These are phyloP conservation scores for Danio rerio DNA, from an alignment of 2,113 vertebrate species.

Conservation along the genomic window DNA sequence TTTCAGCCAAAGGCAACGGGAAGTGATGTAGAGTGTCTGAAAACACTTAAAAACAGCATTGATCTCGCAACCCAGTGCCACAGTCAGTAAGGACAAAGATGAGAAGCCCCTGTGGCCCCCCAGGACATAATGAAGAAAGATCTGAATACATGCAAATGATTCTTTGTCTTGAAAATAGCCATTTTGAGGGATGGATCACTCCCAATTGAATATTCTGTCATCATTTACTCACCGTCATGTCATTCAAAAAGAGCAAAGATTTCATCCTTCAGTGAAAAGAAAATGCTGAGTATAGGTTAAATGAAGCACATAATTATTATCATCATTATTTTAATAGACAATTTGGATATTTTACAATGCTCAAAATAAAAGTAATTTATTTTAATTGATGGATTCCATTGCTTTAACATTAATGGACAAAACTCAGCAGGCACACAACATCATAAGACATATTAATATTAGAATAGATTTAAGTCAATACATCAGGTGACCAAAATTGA, in stretches of 20 bases:
- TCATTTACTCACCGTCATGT: neutral
- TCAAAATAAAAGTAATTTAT: too few species aligned
- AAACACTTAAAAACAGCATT: constrained; percentile 35
- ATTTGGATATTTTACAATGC: too few species aligned
- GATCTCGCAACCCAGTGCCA: constrained; percentile 1
- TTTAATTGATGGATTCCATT: too few species aligned
- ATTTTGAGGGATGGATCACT: neutral
- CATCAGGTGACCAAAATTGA: too few species aligned
- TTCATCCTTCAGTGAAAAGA: neutral
- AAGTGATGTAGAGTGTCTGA: constrained; percentile 19
- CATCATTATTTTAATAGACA: too few species aligned
- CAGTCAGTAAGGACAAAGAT: constrained; percentile 10
- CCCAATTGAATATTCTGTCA: neutral
- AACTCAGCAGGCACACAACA: too few species aligned
- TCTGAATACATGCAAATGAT: neutral
- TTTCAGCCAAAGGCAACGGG: constrained; percentile 38
- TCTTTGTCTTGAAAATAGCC: neutral
- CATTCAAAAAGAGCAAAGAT: neutral
- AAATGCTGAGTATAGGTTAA: neutral
- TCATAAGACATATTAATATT: too few species aligned
- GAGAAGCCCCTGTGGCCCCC: neutral
- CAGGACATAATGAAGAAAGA: constrained; percentile 19
- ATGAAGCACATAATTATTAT: neutral
- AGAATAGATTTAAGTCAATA: too few species aligned
- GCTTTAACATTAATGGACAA: too few species aligned